These are phyloP conservation scores for Calephelis perditalis DNA, from an alignment of 2,888 invertebrate species.

Conservation along the genomic window DNA sequence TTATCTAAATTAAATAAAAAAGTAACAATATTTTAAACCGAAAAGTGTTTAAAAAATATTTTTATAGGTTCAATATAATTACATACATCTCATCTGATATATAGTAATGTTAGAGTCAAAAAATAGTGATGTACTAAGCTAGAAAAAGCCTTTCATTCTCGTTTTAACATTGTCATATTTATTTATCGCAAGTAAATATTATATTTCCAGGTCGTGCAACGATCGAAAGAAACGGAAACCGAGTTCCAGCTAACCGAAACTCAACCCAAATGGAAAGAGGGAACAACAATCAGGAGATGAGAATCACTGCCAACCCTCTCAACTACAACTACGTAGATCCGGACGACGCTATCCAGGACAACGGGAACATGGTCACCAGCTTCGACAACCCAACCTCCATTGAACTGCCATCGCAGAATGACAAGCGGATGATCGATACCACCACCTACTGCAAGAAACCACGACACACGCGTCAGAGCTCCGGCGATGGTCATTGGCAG, in stretches of 20 bases:
- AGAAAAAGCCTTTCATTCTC: too few species aligned
- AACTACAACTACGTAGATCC: constrained; percentile 83
- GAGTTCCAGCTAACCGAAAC: constrained; percentile 61
- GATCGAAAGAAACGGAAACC: constrained; percentile 75
- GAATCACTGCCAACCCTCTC: constrained; percentile 88
- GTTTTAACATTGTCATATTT: too few species aligned
- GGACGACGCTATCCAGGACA: constrained; percentile 77
- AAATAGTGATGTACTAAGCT: too few species aligned
- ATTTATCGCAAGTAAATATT: neutral
- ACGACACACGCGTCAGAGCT: constrained; percentile 53
- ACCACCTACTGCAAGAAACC: constrained; percentile 85
- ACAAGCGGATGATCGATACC: constrained; percentile 75
- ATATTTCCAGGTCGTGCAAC: constrained; percentile 74
- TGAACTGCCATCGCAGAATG: constrained; percentile 79
- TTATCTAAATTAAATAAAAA: too few species aligned
- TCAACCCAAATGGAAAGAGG: constrained; percentile 49
- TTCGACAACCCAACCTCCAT: constrained; percentile 87
- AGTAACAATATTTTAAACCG: too few species aligned
- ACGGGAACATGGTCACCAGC: constrained; percentile 80
- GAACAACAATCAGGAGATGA: constrained; percentile 77
- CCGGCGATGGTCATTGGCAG: constrained; percentile 71
- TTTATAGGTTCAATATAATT: too few species aligned
- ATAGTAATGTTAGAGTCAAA: too few species aligned
- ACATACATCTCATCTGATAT: too few species aligned
- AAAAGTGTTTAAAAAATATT: too few species aligned